Conservation (phyloP, 2,888 invertebrate genomes). For the Belgica antarctica region DNA sequence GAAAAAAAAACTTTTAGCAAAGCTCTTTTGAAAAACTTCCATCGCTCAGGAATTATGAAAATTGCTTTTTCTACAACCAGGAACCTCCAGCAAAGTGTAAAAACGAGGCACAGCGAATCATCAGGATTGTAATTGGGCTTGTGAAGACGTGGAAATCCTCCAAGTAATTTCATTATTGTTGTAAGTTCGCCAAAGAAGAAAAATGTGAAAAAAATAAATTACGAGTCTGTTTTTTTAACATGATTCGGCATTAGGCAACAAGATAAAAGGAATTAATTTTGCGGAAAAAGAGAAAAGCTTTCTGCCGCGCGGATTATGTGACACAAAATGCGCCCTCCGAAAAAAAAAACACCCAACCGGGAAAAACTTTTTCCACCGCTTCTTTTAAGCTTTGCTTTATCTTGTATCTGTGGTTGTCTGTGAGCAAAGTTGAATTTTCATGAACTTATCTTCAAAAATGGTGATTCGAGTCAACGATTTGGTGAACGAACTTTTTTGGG, state of each 20-base stretch:
- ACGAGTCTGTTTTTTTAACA: constrained; percentile 13
- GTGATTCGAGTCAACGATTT: background rate
- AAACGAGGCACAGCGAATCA: background rate
- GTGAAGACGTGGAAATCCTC: constrained; percentile 15
- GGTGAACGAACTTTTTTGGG: background rate
- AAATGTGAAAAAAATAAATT: constrained; percentile 2
- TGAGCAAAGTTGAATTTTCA: background rate
- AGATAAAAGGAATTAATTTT: constrained; percentile 34
- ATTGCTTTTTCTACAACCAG: background rate
- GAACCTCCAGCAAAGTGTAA: background rate
- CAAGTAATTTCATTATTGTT: constrained; percentile 5
- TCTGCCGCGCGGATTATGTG: background rate
- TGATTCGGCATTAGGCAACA: constrained; percentile 10
- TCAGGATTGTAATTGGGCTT: constrained; percentile 24
- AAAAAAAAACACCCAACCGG: background rate
- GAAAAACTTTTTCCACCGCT: constrained; percentile 16
- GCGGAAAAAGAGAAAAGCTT: constrained; percentile 13
- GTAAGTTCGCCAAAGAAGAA: background rate
- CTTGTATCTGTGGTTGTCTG: background rate
- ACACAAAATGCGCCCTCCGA: background rate
- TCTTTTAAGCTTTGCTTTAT: background rate
- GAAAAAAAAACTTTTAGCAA: background rate
- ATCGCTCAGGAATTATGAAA: background rate
- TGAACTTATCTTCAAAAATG: background rate
- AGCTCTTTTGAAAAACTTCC: background rate